phyloP scores from a whole-genome alignment of 2,888 invertebrate species.

The Hypercompe scribonia region DNA sequence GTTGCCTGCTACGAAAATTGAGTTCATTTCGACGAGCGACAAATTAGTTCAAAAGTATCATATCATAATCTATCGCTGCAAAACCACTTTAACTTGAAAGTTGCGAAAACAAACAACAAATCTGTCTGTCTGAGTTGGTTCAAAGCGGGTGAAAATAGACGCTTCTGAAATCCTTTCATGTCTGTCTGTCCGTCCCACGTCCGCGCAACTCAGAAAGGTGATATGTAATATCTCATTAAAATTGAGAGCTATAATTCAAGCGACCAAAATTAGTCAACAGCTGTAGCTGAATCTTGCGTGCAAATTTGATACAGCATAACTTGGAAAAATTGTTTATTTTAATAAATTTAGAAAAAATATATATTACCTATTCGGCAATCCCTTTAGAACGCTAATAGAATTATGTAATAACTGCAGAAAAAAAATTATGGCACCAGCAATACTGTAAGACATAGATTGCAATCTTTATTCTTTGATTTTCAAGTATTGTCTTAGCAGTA shows the following conservation, averaged over 20 bases:
- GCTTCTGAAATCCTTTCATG: slow-evolving; percentile 82
- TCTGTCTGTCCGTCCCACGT: slow-evolving; percentile 67
- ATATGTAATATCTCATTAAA: slow-evolving; percentile 54
- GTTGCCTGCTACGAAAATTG: slow-evolving; percentile 32
- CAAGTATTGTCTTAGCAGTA: too few species aligned
- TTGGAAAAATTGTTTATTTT: slow-evolving; percentile 18
- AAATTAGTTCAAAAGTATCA: slow-evolving; percentile 44
- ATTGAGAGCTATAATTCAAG: slow-evolving; percentile 33
- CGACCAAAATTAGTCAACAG: slow-evolving; percentile 17
- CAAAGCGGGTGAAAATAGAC: slow-evolving; percentile 84
- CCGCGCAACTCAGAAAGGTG: slow-evolving; percentile 56
- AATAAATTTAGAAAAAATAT: too few species aligned
- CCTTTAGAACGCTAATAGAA: too few species aligned
- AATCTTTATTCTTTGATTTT: too few species aligned
- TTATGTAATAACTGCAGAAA: too few species aligned
- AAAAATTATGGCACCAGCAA: too few species aligned
- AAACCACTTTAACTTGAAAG: slow-evolving; percentile 68
- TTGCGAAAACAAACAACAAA: slow-evolving; percentile 82
- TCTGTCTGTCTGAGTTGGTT: slow-evolving; percentile 65
- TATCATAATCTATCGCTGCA: slow-evolving; percentile 53
- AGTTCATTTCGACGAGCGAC: slow-evolving; percentile 37
- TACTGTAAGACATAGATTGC: too few species aligned
- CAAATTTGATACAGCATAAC: slow-evolving; percentile 22
- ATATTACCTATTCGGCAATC: too few species aligned
- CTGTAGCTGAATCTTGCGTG: neutral